A percentile compares a stretch with the other conserved stretches of the same genome.
Evolutionary conservation across 37 sponge, comb jelly and placozoan species (phyloP).

Genomic region (Halisarca cf. caerulea): DNA sequence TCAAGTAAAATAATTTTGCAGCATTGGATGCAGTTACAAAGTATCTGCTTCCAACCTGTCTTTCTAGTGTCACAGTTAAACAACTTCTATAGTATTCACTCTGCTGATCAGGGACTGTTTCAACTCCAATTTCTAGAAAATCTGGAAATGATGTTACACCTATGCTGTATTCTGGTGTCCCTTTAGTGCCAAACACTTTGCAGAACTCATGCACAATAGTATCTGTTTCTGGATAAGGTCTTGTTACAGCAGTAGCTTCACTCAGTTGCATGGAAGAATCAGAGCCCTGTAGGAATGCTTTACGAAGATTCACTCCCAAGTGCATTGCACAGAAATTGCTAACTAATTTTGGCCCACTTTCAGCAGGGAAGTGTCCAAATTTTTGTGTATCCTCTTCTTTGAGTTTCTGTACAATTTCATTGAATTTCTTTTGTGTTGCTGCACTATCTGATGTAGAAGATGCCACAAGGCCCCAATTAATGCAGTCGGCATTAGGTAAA

Average conservation of each 20-base stretch:
- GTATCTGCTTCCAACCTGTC: conserved; percentile 50
- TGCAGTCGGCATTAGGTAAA: conserved; percentile 47
- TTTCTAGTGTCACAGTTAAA: conserved; percentile 16
- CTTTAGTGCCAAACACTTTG: conserved; percentile 42
- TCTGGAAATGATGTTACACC: conserved; percentile 37
- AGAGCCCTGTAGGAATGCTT: conserved; percentile 32
- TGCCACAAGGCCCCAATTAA: conserved; percentile 52
- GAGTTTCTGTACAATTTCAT: conserved; percentile 40
- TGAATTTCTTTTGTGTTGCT: conserved; percentile 50
- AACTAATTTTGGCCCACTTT: conserved; percentile 11
- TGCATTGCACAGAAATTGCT: conserved; percentile 57
- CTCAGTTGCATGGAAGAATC: conserved; percentile 1
- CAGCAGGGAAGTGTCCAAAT: conserved; percentile 29
- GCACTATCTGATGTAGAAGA: conserved; percentile 60
- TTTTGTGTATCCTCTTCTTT: conserved; percentile 32
- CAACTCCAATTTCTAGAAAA: conserved; percentile 19
- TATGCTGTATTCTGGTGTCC: conserved; percentile 44
- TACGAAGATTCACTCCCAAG: conserved; percentile 41
- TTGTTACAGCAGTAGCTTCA: background rate
- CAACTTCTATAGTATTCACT: conserved; percentile 22
- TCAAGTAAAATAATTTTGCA: conserved; percentile 32
- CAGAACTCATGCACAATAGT: conserved; percentile 52
- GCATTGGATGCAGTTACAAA: conserved; percentile 53
- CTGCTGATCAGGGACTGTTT: background rate
- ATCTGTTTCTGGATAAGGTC: background rate